Conservation (phyloP, 2,888 invertebrate genomes). For the Cheilosia variabilis region DNA sequence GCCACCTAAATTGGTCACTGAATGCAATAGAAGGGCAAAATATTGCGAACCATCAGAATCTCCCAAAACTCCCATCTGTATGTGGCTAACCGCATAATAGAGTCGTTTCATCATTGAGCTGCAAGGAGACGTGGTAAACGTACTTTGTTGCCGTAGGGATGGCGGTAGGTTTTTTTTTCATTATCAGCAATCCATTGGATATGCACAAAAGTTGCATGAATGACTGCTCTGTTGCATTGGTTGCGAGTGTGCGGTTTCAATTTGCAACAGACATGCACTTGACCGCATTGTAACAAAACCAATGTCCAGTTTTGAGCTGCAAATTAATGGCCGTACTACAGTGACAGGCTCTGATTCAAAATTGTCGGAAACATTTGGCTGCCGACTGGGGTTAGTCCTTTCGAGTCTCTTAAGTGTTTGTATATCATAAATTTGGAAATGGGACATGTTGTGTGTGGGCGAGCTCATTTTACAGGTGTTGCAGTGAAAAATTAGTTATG, state of each 20-base stretch:
- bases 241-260: conserved; percentile 58
- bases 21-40: neutral
- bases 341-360: conserved; percentile 59
- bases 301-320: conserved; percentile 66
- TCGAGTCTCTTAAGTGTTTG: conserved; percentile 1
- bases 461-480: neutral
- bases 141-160: conserved; percentile 9
- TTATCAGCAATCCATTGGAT: conserved; percentile 38
- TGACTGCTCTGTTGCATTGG: conserved; percentile 62
- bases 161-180: conserved; percentile 50
- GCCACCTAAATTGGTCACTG: neutral
- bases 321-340: conserved; percentile 61
- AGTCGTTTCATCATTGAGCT: conserved; percentile 47
- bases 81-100: conserved; percentile 61
- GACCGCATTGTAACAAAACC: conserved; percentile 67
- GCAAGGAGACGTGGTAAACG: neutral
- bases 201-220: conserved; percentile 49
- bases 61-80: conserved; percentile 14
- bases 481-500: neutral
- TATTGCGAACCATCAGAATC: conserved; percentile 41
- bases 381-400: conserved; percentile 1
- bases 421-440: conserved; percentile 13
- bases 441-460: neutral
- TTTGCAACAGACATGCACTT: conserved; percentile 62
- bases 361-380: conserved; percentile 48